These are phyloP conservation scores for Drosophila baimaii DNA, from an alignment of 1,140 invertebrate species.

Conservation along the genomic window DNA sequence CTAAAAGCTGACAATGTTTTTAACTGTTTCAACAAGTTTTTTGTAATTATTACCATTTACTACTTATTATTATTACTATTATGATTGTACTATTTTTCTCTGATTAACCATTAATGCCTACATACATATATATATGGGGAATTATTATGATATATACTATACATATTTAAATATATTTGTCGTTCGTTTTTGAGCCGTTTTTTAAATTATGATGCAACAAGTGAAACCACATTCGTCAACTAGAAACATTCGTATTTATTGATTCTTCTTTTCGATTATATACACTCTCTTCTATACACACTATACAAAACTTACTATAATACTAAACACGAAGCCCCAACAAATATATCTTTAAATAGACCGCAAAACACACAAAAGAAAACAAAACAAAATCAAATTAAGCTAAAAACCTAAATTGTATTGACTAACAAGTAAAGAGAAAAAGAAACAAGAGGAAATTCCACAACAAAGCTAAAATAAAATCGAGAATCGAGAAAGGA, in stretches of 20 bases:
- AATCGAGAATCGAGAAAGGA: constrained; percentile 47
- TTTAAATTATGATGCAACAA: constrained; percentile 57
- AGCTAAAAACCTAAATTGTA: constrained; percentile 76
- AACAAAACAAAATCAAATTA: constrained; percentile 71
- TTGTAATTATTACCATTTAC: constrained; percentile 79
- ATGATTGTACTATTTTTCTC: constrained; percentile 73
- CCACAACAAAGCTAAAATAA: constrained; percentile 48
- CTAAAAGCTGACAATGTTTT: constrained; percentile 68
- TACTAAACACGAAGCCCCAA: constrained; percentile 38
- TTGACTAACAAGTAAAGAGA: constrained; percentile 51
- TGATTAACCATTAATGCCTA: constrained; percentile 70
- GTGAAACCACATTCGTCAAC: constrained; percentile 76
- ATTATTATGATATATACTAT: constrained; percentile 59
- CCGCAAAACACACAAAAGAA: constrained; percentile 36
- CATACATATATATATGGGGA: constrained; percentile 34
- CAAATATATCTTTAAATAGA: constrained; percentile 56
- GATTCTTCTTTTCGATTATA: constrained; percentile 66
- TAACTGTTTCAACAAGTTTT: constrained; percentile 70
- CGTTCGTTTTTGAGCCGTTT: constrained; percentile 79
- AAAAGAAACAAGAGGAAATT: constrained; percentile 48
- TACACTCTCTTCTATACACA: constrained; percentile 46
- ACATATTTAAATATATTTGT: constrained; percentile 66
- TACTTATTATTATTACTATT: constrained; percentile 52
- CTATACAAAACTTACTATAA: constrained; percentile 38
- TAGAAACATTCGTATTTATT: constrained; percentile 82